Evolutionary conservation across 2,888 invertebrate species (phyloP).

Genomic region (Cephus rjabovi): DNA sequence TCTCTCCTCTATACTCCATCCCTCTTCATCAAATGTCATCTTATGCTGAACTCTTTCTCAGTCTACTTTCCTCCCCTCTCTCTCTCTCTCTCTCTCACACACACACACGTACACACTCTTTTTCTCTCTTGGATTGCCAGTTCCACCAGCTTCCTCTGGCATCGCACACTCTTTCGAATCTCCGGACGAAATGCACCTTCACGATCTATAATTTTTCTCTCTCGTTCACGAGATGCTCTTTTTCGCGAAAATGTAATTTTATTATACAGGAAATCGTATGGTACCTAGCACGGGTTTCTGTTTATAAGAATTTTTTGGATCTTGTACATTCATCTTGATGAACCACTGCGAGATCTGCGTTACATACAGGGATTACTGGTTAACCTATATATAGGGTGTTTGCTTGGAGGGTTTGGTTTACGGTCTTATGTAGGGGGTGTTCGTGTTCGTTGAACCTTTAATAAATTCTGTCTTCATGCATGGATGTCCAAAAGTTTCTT

Average conservation of each 20-base stretch:
- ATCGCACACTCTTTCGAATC: not conserved
- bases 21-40: not conserved
- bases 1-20: not conserved
- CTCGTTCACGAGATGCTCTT: not conserved
- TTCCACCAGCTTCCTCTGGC: conserved; percentile 5
- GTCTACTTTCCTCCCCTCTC: not conserved
- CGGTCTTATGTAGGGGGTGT: not conserved
- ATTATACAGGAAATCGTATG: not conserved
- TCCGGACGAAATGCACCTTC: conserved; percentile 8
- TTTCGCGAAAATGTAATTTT: not conserved
- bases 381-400: not conserved
- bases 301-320: not conserved
- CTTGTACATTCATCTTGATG: not conserved
- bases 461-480: not conserved
- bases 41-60: conserved; percentile 18
- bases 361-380: not conserved
- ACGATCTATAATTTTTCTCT: not conserved
- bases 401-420: too few relatives aligned
- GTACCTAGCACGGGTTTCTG: not conserved
- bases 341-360: not conserved
- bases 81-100: conserved; percentile 9
- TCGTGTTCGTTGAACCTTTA: not conserved
- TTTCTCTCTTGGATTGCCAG: conserved; percentile 8
- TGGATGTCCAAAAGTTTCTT: not conserved
- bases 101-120: not conserved